A percentile compares a stretch with the other conserved stretches of the same genome.
Evolutionary conservation across 92 coral and sea anemone species (phyloP).

Genomic region (Paragorgia papillata): DNA sequence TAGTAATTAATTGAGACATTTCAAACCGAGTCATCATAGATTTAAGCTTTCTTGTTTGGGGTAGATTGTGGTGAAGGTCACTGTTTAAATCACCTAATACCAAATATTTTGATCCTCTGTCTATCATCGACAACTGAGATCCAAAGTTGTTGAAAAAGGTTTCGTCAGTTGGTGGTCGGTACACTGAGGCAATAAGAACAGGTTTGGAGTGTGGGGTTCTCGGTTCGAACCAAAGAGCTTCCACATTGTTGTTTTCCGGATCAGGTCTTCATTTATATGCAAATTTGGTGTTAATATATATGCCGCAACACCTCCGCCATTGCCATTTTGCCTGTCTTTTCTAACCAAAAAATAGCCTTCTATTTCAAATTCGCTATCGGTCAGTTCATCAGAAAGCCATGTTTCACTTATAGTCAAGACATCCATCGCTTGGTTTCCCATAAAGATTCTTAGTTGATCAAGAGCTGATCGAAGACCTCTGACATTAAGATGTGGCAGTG

Average conservation of each 20-base stretch:
- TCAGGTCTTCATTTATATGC: no score
- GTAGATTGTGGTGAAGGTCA: constrained; percentile 11
- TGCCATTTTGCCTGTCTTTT: constrained; percentile 38
- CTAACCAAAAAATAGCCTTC: constrained; percentile 34
- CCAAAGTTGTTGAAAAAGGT: constrained; percentile 26
- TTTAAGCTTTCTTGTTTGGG: constrained; percentile 20
- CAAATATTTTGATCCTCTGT: constrained; percentile 23
- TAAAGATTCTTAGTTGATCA: constrained; percentile 54
- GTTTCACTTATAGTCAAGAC: constrained; percentile 54
- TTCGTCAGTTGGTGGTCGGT: constrained; percentile 37
- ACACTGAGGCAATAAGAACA: constrained; percentile 30
- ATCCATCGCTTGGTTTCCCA: constrained; percentile 46
- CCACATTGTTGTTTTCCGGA: constrained; percentile 22
- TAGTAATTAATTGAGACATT: constrained; percentile 7
- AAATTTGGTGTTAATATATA: constrained; percentile 10
- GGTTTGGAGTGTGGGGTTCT: constrained; percentile 40
- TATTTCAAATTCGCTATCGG: constrained; percentile 39
- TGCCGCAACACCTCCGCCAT: constrained; percentile 52
- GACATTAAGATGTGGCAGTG: constrained; percentile 52
- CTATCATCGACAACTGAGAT: constrained; percentile 19
- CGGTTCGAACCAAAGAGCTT: constrained; percentile 46
- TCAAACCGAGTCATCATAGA: constrained; percentile 21
- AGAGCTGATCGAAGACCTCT: constrained; percentile 51
- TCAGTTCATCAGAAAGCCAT: constrained; percentile 45
- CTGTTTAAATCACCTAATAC: constrained; percentile 36